phyloP scores from a whole-genome alignment of 2,797 vertebrate species.

The Channallabes apus region DNA sequence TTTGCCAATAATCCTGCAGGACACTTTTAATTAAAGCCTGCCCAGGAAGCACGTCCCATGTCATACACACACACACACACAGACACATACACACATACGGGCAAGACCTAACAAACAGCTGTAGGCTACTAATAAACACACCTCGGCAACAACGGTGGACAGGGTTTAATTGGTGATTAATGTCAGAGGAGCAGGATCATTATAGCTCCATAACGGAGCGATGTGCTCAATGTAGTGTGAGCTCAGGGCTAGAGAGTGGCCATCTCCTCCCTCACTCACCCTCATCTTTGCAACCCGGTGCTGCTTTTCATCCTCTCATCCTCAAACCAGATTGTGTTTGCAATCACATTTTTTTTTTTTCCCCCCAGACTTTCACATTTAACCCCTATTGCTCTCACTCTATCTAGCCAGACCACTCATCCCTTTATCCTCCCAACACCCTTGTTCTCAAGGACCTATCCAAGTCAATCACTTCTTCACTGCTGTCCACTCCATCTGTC shows the following conservation, averaged over 20 bases:
- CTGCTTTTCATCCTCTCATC: constrained; percentile 12
- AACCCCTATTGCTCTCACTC: constrained; percentile 1
- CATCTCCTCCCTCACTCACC: constrained; percentile 31
- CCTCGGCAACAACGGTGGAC: constrained; percentile 56
- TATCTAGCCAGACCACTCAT: constrained; percentile 7
- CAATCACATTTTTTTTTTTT: neutral
- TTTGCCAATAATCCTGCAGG: constrained; percentile 67
- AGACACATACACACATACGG: constrained; percentile 42
- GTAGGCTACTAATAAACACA: constrained; percentile 55
- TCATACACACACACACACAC: constrained; percentile 50
- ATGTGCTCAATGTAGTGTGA: constrained; percentile 15
- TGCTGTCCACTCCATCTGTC: constrained; percentile 35
- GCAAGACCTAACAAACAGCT: constrained; percentile 52
- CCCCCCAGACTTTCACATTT: neutral
- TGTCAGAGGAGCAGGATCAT: constrained; percentile 57
- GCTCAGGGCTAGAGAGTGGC: constrained; percentile 15
- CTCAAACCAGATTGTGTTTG: neutral
- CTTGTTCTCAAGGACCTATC: constrained; percentile 15
- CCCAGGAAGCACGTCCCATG: constrained; percentile 43
- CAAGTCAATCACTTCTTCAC: constrained; percentile 36
- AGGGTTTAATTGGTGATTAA: constrained; percentile 68
- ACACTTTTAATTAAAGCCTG: constrained; percentile 74
- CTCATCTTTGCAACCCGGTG: constrained; percentile 19
- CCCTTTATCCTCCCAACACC: constrained; percentile 16
- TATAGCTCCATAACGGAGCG: constrained; percentile 48